These are phyloP conservation scores for Chydorus sphaericus DNA, from an alignment of 2,888 invertebrate species.

Conservation along the genomic window DNA sequence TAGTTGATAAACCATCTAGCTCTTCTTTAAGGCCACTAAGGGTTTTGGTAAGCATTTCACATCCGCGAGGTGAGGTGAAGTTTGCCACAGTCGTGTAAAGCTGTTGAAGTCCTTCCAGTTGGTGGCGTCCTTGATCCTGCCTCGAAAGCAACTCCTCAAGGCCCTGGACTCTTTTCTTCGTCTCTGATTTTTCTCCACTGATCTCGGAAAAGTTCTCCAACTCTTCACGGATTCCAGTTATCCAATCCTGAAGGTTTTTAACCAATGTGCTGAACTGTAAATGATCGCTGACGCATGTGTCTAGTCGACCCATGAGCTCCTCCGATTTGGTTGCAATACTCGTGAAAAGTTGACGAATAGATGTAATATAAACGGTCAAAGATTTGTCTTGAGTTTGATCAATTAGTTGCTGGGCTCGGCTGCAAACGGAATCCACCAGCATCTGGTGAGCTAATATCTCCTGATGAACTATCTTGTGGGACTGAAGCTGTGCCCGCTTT, in stretches of 20 bases:
- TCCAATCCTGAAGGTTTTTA: constrained; percentile 66
- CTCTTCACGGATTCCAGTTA: constrained; percentile 62
- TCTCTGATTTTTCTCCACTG: constrained; percentile 68
- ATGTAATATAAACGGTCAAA: constrained; percentile 67
- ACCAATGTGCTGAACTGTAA: constrained; percentile 59
- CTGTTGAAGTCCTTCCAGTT: constrained; percentile 50
- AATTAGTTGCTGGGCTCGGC: constrained; percentile 78
- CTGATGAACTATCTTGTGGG: constrained; percentile 85
- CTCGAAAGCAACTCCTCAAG: constrained; percentile 43
- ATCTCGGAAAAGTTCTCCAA: constrained; percentile 65
- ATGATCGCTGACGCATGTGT: constrained; percentile 73
- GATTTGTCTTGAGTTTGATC: constrained; percentile 81
- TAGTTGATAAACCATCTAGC: constrained; percentile 26
- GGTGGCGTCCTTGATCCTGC: constrained; percentile 31
- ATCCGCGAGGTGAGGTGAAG: constrained; percentile 67
- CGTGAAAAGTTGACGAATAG: constrained; percentile 75
- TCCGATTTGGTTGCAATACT: constrained; percentile 76
- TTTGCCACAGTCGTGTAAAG: constrained; percentile 34
- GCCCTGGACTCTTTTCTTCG: constrained; percentile 50
- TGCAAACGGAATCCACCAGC: constrained; percentile 77
- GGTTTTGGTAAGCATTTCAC: constrained; percentile 54
- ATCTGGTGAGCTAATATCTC: constrained; percentile 85
- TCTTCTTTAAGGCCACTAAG: constrained; percentile 50
- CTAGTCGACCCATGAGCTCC: constrained; percentile 63
- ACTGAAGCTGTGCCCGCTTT: constrained; percentile 50